Conservation (phyloP, 2,797 vertebrate species). For the Valencia hispanica region DNA sequence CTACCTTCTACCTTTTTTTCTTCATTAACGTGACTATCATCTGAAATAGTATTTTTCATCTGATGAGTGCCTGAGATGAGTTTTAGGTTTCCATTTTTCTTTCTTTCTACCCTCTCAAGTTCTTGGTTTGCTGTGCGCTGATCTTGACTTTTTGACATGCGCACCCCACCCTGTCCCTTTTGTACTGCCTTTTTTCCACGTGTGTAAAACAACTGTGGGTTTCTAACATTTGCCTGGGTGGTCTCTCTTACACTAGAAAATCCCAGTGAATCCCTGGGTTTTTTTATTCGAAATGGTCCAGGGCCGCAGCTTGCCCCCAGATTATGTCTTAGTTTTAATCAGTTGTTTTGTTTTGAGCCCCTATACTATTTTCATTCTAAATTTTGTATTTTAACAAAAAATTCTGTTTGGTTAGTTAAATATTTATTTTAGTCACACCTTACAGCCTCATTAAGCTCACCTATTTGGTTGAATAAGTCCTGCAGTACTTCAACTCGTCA, state of each 20-base stretch:
- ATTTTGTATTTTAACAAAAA: not conserved
- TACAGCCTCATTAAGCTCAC: conserved; percentile 30
- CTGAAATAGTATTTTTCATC: conserved; percentile 81
- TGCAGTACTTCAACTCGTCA: conserved; percentile 57
- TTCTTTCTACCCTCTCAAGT: conserved; percentile 33
- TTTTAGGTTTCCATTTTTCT: conserved; percentile 58
- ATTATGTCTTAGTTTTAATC: conserved; percentile 27
- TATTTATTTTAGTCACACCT: no score
- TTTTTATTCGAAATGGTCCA: conserved; percentile 64
- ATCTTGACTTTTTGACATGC: conserved; percentile 71
- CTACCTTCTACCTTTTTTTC: conserved; percentile 43
- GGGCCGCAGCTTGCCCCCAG: conserved; percentile 44
- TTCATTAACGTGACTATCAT: conserved; percentile 68
- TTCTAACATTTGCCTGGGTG: conserved; percentile 72
- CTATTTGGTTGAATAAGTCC: not conserved
- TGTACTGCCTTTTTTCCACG: conserved; percentile 48
- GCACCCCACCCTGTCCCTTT: conserved; percentile 39
- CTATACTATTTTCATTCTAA: conserved; percentile 4
- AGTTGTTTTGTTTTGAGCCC: conserved; percentile 16
- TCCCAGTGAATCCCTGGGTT: conserved; percentile 48
- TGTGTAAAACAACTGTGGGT: conserved; percentile 67
- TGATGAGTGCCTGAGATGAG: conserved; percentile 75
- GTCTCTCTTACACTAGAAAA: conserved; percentile 62
- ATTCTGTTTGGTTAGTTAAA: no score
- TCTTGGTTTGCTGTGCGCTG: conserved; percentile 41